phyloP scores from a whole-genome alignment of 2,797 vertebrate genomes.

The Mionectes olivaceus region DNA sequence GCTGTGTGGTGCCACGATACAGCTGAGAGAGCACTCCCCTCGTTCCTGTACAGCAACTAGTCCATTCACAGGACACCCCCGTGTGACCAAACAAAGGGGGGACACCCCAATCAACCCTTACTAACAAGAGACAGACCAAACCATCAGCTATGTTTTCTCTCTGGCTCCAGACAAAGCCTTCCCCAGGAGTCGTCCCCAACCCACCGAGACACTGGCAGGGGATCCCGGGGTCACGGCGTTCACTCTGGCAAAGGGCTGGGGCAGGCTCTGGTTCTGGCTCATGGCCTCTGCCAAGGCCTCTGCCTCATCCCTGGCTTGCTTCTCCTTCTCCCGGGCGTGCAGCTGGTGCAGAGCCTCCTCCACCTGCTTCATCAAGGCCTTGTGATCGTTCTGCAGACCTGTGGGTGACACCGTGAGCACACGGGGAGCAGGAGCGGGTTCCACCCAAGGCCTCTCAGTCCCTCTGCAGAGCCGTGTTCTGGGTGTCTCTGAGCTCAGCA shows the following conservation, averaged over 20 bases:
- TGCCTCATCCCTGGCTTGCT: constrained; percentile 81
- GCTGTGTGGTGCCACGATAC: not conserved
- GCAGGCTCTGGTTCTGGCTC: constrained; percentile 69
- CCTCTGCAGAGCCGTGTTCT: fast-evolving
- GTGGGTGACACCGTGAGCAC: not conserved
- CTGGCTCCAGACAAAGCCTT: too few relatives aligned
- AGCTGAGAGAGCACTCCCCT: not conserved
- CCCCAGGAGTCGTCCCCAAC: fast-evolving
- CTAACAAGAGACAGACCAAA: not conserved
- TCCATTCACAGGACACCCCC: not conserved
- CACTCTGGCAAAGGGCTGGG: constrained; percentile 86
- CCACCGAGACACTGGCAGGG: constrained; percentile 87
- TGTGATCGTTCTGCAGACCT: constrained; percentile 98
- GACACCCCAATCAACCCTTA: not conserved
- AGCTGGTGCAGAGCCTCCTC: constrained; percentile 92
- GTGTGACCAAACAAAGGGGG: fast-evolving
- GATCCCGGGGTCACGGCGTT: constrained; percentile 88
- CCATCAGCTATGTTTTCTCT: not conserved
- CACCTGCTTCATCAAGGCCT: constrained; percentile 92
- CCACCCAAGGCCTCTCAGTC: not conserved
- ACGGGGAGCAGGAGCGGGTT: not conserved
- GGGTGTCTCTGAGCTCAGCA: not conserved
- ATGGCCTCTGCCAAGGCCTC: constrained; percentile 77
- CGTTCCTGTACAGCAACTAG: fast-evolving
- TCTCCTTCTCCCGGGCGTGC: constrained; percentile 89